A percentile compares a stretch with the other conserved stretches of the same genome.
phyloP scores from a whole-genome alignment of 2,888 invertebrate genomes.

The Acanthoscelides obtectus region DNA sequence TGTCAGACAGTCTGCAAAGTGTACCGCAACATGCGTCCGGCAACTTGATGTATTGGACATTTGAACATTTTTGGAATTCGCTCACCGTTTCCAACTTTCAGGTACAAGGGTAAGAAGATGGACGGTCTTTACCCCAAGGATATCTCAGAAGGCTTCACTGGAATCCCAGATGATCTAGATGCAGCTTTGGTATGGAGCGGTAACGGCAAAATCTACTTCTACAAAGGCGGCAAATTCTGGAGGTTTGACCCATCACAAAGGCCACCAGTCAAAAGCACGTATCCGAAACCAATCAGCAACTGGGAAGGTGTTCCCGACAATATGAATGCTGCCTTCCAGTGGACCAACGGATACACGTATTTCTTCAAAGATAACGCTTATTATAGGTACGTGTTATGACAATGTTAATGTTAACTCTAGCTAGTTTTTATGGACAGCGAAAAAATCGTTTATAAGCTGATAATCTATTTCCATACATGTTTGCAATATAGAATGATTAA shows the following conservation, averaged over 20 bases:
- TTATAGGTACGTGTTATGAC: constrained; percentile 66
- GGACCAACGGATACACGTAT: constrained; percentile 93
- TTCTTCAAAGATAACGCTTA: constrained; percentile 91
- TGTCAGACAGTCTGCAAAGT: too few species aligned
- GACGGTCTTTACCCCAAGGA: constrained; percentile 89
- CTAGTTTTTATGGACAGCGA: too few species aligned
- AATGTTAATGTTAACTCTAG: too few species aligned
- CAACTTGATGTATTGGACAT: too few species aligned
- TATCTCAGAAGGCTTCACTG: constrained; percentile 90
- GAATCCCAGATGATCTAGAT: constrained; percentile 89
- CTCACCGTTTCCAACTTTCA: constrained; percentile 29
- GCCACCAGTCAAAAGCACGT: constrained; percentile 81
- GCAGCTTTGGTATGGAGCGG: constrained; percentile 96
- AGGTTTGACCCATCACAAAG: constrained; percentile 84
- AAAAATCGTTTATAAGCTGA: too few species aligned
- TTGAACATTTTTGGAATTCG: too few species aligned
- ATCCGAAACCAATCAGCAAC: constrained; percentile 83
- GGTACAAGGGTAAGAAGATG: constrained; percentile 77
- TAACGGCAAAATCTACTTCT: constrained; percentile 70
- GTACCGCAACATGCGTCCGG: too few species aligned
- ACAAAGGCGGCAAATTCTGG: constrained; percentile 79
- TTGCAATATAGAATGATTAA: too few species aligned
- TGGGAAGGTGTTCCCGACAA: constrained; percentile 89
- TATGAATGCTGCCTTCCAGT: constrained; percentile 87
- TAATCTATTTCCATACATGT: too few species aligned